phyloP scores from a whole-genome alignment of 1,140 invertebrate species.

The Drosophila watanabei region DNA sequence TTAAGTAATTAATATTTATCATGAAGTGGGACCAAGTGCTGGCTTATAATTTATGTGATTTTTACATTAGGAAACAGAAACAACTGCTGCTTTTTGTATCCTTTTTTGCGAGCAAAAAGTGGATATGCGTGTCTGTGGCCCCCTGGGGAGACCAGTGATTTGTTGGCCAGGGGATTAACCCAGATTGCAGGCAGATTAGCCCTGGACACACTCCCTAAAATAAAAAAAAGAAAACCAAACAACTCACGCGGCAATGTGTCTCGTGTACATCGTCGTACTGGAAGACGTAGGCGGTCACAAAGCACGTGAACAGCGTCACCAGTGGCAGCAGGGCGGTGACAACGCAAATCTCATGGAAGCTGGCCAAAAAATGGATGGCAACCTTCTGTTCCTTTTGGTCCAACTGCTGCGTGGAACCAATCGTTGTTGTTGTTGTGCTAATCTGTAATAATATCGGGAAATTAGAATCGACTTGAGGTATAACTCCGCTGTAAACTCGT shows the following conservation, averaged over 20 bases:
- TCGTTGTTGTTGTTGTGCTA: constrained; percentile 42
- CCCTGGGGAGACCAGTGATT: constrained; percentile 24
- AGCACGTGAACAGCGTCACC: constrained; percentile 93
- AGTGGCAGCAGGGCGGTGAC: constrained; percentile 93
- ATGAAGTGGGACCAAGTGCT: background rate
- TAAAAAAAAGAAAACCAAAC: background rate
- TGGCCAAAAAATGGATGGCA: constrained; percentile 79
- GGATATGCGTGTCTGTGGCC: constrained; percentile 22
- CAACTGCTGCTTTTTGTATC: background rate
- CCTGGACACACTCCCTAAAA: background rate
- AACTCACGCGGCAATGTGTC: constrained; percentile 95
- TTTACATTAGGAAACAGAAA: too few relatives aligned
- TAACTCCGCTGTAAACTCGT: background rate
- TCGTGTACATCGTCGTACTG: constrained; percentile 96
- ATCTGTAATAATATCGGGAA: background rate
- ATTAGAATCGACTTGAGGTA: background rate
- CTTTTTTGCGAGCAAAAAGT: background rate
- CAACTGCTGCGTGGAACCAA: constrained; percentile 42
- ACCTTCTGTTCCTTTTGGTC: constrained; percentile 25
- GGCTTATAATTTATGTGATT: background rate
- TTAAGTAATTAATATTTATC: background rate
- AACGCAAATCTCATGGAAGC: constrained; percentile 90
- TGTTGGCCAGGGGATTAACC: constrained; percentile 18
- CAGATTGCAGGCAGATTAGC: constrained; percentile 12
- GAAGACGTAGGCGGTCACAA: constrained; percentile 94